Evolutionary conservation across 64 coral and sea anemone species (phyloP).

Genomic region (Montipora foliosa): DNA sequence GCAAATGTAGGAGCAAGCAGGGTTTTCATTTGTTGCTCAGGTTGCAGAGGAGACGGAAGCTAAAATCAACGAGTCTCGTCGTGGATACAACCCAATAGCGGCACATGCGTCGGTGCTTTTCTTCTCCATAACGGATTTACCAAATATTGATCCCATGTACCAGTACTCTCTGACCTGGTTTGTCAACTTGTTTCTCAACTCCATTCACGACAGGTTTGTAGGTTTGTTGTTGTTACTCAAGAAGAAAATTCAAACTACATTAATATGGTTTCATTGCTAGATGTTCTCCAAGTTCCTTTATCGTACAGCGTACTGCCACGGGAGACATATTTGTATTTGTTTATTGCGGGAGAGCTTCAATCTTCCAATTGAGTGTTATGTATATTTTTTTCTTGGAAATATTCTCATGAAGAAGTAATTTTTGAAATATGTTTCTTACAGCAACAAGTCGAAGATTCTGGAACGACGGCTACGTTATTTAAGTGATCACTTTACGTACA

Average conservation of each 20-base stretch:
- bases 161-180: conserved; percentile 99
- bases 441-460: conserved; percentile 99
- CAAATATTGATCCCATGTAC: conserved; percentile 99
- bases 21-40: not conserved
- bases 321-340: too few species aligned
- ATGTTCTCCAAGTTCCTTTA: too few species aligned
- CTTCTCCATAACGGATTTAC: conserved; percentile 97
- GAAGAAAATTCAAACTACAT: too few species aligned
- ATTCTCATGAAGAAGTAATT: too few species aligned
- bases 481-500: conserved; percentile 99
- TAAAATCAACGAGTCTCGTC: conserved; percentile 96
- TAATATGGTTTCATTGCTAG: too few species aligned
- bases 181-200: conserved; percentile 98
- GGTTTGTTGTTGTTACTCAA: not conserved
- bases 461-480: conserved; percentile 96
- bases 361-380: not conserved
- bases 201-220: conserved; percentile 97
- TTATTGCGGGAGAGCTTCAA: not conserved
- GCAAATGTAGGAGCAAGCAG: too few species aligned
- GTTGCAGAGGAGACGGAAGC: conserved; percentile 98
- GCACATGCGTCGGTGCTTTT: conserved; percentile 95
- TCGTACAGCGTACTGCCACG: too few species aligned
- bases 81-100: conserved; percentile 94
- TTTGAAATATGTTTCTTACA: conserved; percentile 22
- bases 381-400: not conserved